A percentile compares a stretch with the other conserved stretches of the same genome.
phyloP scores from a whole-genome alignment of 2,888 invertebrate genomes.

The Ennomos fuscantarius region DNA sequence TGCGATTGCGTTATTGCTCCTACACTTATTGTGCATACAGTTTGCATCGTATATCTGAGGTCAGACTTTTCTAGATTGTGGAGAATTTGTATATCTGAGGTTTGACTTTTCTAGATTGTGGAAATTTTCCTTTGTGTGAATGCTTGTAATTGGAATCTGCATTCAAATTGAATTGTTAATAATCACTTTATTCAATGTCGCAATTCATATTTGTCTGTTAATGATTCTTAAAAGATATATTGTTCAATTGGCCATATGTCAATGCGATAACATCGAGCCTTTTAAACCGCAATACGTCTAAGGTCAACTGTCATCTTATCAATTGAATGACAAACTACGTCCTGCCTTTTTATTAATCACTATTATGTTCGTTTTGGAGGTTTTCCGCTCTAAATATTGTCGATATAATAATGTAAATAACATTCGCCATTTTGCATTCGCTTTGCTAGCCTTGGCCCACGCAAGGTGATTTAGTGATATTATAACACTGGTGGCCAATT shows the following conservation, averaged over 20 bases:
- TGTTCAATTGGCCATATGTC: constrained; percentile 14
- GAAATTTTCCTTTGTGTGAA: constrained; percentile 31
- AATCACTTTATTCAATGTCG: constrained; percentile 1
- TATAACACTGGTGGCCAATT: constrained; percentile 74
- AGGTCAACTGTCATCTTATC: constrained; percentile 27
- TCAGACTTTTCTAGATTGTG: constrained; percentile 56
- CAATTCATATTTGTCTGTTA: constrained; percentile 19
- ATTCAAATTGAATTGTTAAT: constrained; percentile 23
- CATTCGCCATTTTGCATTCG: constrained; percentile 76
- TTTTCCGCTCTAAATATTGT: constrained; percentile 18
- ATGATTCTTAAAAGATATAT: constrained; percentile 18
- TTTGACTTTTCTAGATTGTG: constrained; percentile 56
- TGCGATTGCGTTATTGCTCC: no score
- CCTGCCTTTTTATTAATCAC: constrained; percentile 21
- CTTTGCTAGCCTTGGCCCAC: constrained; percentile 76
- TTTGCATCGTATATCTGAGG: constrained; percentile 12
- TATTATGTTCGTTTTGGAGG: constrained; percentile 22
- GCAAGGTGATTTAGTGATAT: constrained; percentile 81
- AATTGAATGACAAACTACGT: constrained; percentile 20
- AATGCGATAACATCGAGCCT: constrained; percentile 23
- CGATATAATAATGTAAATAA: constrained; percentile 54
- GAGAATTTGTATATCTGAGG: no score
- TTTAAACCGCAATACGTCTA: constrained; percentile 15
- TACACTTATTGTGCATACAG: constrained; percentile 2
- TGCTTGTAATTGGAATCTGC: constrained; percentile 33